Percentiles rank a stretch among this genome's conserved stretches.
Evolutionary conservation across 2,113 vertebrate species (phyloP).

Genomic region (Phyllopteryx taeniolatus): DNA sequence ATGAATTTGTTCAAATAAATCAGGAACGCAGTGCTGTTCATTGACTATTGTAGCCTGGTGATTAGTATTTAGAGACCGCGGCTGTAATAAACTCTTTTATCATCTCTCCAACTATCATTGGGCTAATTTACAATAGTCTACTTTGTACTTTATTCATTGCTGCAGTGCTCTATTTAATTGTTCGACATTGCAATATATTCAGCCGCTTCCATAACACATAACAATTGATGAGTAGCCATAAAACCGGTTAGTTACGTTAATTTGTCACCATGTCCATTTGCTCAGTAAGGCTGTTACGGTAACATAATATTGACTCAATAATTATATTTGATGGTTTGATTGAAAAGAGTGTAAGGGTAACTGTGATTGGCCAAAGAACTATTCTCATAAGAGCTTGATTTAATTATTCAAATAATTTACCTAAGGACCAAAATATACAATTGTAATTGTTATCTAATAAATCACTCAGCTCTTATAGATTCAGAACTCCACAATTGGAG

Average conservation of each 20-base stretch:
- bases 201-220: neutral
- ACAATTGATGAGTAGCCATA: neutral
- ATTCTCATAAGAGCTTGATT: slow-evolving; percentile 17
- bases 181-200: neutral
- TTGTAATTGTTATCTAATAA: neutral
- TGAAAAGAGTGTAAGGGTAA: neutral
- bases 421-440: neutral
- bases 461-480: neutral
- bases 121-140: neutral
- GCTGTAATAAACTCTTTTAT: slow-evolving; percentile 10
- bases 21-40: neutral
- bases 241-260: neutral
- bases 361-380: slow-evolving; percentile 18
- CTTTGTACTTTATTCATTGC: neutral
- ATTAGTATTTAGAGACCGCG: slow-evolving; percentile 16
- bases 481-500: slow-evolving; percentile 9
- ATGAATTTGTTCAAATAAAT: neutral
- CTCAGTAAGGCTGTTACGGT: neutral
- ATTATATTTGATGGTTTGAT: neutral
- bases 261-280: neutral
- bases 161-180: neutral
- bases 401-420: neutral
- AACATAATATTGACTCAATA: slow-evolving; percentile 1
- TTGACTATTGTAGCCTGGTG: slow-evolving; percentile 3
- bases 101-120: slow-evolving; percentile 9